Evolutionary conservation across 2,888 invertebrate species (phyloP), one percentile per base, ranked within the genome.

Genomic region (Strigamia transsilvanica): DNA sequence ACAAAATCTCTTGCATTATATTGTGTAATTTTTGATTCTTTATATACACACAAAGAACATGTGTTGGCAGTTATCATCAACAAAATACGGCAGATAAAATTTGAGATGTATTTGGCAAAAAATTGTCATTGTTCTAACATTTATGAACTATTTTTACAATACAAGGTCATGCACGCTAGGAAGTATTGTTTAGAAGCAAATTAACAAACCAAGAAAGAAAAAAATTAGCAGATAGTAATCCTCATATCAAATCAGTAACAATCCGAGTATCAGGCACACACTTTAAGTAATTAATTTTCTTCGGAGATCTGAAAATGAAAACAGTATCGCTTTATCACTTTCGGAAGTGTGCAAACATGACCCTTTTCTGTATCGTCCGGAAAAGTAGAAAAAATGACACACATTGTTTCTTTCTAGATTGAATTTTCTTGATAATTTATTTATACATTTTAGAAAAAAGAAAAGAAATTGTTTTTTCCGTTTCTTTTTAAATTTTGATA

Each of bases 291-390:
- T 21, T 61, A 23, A 21, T 6, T 38, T 46, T 46, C 61, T 61
- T 73, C 73, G 12, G 32, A 73, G 9, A 73, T 73, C 73, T 73
- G 73, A 73, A 66, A 73, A 73, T 73, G 73, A 73, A 73, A 73
- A 73, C 73, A 32, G 27, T 27, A 73, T 27, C 32, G 32, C 56
- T 56, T 56, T 56, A 46, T 12, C 46, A 15, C n/a, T n/a, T 46
- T 46, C 2, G 46, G n/a, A 46, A 46, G n/a, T 46, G 15, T 46
- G 10, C 15, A 46, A 13, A 46, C 12, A n/a, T 15, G 0, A 46
- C 1, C 13, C n/a, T 13, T 46, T 46, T 46, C 4, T 46, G 46
- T 46, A 15, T n/a, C 12, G 13, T 46, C n/a, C 5, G n/a, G 13
- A 46, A 27, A 38, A 38, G 38, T 4, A 56, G 18, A 56, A 18